phyloP scores from a whole-genome alignment of 2,888 invertebrate genomes.

The Deilephila elpenor region DNA sequence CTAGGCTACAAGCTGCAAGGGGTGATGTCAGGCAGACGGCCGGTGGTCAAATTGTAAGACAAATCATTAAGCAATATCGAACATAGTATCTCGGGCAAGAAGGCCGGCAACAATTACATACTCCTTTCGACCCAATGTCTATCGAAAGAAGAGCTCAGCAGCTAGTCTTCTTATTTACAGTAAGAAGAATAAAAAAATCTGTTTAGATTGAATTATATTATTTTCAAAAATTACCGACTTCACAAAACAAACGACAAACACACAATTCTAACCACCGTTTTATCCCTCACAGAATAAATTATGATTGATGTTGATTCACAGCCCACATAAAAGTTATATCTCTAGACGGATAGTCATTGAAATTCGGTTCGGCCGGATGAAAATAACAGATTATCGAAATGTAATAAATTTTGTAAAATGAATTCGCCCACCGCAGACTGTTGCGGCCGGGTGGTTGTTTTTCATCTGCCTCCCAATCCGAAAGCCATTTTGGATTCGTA shows the following conservation, averaged over 20 bases:
- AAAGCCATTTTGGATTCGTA: constrained; percentile 38
- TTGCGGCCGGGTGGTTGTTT: constrained; percentile 61
- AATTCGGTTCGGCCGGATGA: constrained; percentile 52
- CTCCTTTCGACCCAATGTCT: no score
- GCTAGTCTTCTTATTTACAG: no score
- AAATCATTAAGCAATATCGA: no score
- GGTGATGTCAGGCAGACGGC: no score
- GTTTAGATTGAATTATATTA: no score
- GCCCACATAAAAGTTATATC: not conserved
- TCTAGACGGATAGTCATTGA: constrained; percentile 41
- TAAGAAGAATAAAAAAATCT: no score
- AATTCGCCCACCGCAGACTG: constrained; percentile 68
- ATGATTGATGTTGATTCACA: constrained; percentile 18
- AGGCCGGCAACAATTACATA: no score
- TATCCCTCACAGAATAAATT: not conserved
- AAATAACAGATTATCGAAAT: constrained; percentile 68
- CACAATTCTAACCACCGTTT: not conserved
- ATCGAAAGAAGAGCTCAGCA: no score
- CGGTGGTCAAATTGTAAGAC: no score
- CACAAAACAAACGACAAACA: not conserved
- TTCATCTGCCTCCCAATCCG: constrained; percentile 53
- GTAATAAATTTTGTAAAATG: constrained; percentile 71
- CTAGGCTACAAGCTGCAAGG: no score
- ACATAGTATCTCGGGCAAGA: no score
- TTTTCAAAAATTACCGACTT: not conserved